phyloP scores from a whole-genome alignment of 2,797 vertebrate genomes.

The Enteromius treurensis region DNA sequence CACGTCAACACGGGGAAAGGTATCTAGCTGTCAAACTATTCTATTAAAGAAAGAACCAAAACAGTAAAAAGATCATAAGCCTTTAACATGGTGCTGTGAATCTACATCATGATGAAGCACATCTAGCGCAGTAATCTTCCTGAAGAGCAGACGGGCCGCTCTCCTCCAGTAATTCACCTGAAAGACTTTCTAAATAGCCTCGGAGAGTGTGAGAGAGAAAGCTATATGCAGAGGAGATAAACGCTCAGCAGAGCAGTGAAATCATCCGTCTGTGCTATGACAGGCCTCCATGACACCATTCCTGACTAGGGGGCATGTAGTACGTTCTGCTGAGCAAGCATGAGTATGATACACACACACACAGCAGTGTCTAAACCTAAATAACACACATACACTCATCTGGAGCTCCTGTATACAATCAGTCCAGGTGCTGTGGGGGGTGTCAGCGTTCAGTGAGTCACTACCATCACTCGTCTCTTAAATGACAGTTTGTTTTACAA shows the following conservation, averaged over 20 bases:
- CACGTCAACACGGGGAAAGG: background rate
- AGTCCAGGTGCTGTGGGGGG: constrained; percentile 5
- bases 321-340: constrained; percentile 44
- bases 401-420: background rate
- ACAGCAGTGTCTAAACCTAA: constrained; percentile 1
- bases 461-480: background rate
- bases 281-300: constrained; percentile 36
- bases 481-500: constrained; percentile 3
- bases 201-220: background rate
- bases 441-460: background rate
- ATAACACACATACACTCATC: constrained; percentile 31
- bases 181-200: background rate
- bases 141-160: background rate
- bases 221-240: background rate
- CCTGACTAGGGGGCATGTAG: constrained; percentile 31
- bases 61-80: background rate
- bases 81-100: background rate
- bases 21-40: background rate
- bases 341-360: background rate
- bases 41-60: background rate
- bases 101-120: background rate
- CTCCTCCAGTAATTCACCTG: constrained; percentile 9
- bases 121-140: background rate
- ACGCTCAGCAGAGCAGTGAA: constrained; percentile 21
- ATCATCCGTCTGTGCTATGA: constrained; percentile 36